Evolutionary conservation across 2,888 invertebrate genomes (phyloP).

Genomic region (Drosophila parthenogenetica): DNA sequence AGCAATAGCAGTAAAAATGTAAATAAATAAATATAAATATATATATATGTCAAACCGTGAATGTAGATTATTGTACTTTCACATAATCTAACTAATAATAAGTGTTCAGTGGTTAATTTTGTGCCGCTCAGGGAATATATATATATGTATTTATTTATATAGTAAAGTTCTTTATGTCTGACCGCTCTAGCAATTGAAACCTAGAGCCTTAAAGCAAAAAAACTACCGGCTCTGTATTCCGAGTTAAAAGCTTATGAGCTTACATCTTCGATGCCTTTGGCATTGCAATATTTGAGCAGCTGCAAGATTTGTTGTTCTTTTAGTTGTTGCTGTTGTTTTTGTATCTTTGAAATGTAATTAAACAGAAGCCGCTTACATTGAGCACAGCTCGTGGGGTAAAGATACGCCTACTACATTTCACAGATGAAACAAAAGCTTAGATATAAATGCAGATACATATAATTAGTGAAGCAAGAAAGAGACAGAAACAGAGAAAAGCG

Average conservation of each 20-base stretch:
- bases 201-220: not conserved
- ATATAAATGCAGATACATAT: not conserved
- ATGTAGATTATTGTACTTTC: too few relatives aligned
- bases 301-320: conserved; percentile 13
- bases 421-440: not conserved
- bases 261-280: not conserved
- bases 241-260: not conserved
- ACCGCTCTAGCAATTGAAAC: not conserved
- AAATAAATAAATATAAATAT: too few relatives aligned
- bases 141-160: too few relatives aligned
- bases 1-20: too few relatives aligned
- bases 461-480: not conserved
- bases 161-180: not conserved
- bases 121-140: too few relatives aligned
- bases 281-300: conserved; percentile 33
- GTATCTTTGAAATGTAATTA: conserved; percentile 53
- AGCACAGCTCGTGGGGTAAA: conserved; percentile 23
- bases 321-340: not conserved
- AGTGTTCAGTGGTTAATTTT: too few relatives aligned
- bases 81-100: too few relatives aligned
- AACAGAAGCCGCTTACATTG: conserved; percentile 27
- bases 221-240: not conserved
- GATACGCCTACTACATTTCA: conserved; percentile 16
- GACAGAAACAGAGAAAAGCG: not conserved
- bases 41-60: too few relatives aligned